Evolutionary conservation across 2,113 vertebrate genomes (phyloP).

Genomic region (Macrotis lagotis): DNA sequence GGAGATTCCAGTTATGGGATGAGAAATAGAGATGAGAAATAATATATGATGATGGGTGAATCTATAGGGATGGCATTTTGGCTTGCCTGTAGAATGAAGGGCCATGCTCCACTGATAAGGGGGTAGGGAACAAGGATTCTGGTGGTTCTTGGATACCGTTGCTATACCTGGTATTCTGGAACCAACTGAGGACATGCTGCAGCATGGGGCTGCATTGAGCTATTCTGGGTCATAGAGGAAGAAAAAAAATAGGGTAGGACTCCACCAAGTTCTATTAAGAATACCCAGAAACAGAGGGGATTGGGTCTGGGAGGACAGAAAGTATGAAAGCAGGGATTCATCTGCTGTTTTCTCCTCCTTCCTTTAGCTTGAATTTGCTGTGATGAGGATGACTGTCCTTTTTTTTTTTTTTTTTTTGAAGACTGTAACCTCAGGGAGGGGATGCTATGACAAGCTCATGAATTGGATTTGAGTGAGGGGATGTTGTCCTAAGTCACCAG

Average conservation of each 20-base stretch:
- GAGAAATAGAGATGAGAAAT: neutral
- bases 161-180: neutral
- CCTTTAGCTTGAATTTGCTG: too few relatives aligned
- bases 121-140: neutral
- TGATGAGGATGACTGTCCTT: too few relatives aligned
- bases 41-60: neutral
- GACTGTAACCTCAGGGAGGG: too few relatives aligned
- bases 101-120: neutral
- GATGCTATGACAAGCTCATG: too few relatives aligned
- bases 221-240: neutral
- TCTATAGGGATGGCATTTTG: neutral
- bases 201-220: neutral
- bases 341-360: neutral
- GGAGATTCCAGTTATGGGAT: neutral
- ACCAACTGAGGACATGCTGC: neutral
- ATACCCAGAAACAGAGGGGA: neutral
- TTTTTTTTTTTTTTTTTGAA: too few relatives aligned
- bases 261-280: neutral
- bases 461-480: too few relatives aligned
- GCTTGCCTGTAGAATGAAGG: neutral
- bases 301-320: neutral
- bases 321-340: neutral
- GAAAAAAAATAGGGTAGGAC: neutral
- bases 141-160: neutral
- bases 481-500: too few relatives aligned